phyloP scores from a whole-genome alignment of 1,140 invertebrate species.

The Hylyphantes graminicola region DNA sequence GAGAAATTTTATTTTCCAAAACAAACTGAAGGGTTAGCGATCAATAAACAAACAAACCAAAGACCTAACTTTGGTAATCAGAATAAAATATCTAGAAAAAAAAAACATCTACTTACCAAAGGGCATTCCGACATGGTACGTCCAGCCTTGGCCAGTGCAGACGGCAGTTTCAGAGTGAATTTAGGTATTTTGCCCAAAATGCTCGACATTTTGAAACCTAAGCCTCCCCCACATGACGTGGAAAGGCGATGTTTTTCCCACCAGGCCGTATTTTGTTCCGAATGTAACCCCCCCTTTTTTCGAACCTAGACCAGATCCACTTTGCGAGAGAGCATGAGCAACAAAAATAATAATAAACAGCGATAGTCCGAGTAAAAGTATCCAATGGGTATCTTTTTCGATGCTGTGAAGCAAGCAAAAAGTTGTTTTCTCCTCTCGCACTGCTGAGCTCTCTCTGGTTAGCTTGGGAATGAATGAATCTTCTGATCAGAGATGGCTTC shows the following conservation, averaged over 20 bases:
- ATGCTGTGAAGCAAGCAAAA: not conserved
- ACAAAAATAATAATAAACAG: constrained; percentile 2
- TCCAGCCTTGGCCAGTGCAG: constrained; percentile 56
- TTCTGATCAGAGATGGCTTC: constrained; percentile 34
- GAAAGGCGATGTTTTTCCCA: constrained; percentile 50
- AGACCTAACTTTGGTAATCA: not conserved
- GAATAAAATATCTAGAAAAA: not conserved
- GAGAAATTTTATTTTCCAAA: too few relatives aligned
- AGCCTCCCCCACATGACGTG: constrained; percentile 58
- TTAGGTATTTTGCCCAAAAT: constrained; percentile 58
- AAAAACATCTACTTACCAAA: constrained; percentile 40
- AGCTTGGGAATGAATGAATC: constrained; percentile 36
- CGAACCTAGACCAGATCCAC: constrained; percentile 4
- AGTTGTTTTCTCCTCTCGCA: not conserved
- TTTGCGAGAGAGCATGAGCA: constrained; percentile 4
- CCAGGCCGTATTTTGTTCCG: constrained; percentile 56
- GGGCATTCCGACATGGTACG: constrained; percentile 59
- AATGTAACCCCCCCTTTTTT: constrained; percentile 4
- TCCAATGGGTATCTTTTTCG: constrained; percentile 11
- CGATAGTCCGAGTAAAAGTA: constrained; percentile 3
- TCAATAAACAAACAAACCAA: too few relatives aligned
- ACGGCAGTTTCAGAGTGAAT: constrained; percentile 59
- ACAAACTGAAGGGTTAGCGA: too few relatives aligned
- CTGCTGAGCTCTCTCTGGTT: constrained; percentile 3
- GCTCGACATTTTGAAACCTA: constrained; percentile 57